Conservation (phyloP, 2,888 invertebrate genomes). For the Leucozona laternaria region DNA sequence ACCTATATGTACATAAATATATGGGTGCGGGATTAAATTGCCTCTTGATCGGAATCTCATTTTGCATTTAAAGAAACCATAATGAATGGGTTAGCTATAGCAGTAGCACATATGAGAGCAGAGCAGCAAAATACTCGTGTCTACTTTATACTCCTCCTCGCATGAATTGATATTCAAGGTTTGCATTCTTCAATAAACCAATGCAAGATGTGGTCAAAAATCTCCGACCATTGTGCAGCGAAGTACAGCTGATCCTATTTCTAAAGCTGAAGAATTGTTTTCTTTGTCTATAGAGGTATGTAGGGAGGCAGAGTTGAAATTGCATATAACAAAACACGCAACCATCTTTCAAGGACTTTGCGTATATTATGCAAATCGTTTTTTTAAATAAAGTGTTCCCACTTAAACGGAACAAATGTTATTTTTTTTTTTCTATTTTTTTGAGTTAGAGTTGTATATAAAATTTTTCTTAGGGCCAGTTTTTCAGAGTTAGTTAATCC, state of each 20-base stretch:
- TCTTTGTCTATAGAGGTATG: background rate
- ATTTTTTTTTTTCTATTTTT: too few relatives aligned
- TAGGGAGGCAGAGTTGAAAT: background rate
- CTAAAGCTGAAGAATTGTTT: conserved; percentile 9
- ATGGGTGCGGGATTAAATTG: conserved; percentile 25
- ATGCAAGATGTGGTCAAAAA: conserved; percentile 42
- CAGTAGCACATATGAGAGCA: background rate
- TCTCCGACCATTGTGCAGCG: background rate
- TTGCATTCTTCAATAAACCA: conserved; percentile 31
- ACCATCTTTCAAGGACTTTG: conserved; percentile 2
- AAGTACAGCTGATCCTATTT: conserved; percentile 51
- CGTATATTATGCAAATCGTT: conserved; percentile 9
- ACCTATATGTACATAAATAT: background rate
- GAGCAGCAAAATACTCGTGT: background rate
- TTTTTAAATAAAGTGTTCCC: background rate
- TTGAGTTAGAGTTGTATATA: too few relatives aligned
- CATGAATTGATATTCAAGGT: conserved; percentile 16
- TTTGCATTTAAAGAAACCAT: conserved; percentile 57
- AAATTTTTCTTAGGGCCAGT: too few relatives aligned
- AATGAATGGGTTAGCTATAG: conserved; percentile 48
- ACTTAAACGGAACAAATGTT: background rate
- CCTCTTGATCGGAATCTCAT: conserved; percentile 20
- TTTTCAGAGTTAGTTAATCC: too few relatives aligned
- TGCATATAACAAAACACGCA: background rate
- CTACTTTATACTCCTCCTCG: background rate